Conservation (phyloP, 2,888 invertebrate species). For the Hermodice carunculata region DNA sequence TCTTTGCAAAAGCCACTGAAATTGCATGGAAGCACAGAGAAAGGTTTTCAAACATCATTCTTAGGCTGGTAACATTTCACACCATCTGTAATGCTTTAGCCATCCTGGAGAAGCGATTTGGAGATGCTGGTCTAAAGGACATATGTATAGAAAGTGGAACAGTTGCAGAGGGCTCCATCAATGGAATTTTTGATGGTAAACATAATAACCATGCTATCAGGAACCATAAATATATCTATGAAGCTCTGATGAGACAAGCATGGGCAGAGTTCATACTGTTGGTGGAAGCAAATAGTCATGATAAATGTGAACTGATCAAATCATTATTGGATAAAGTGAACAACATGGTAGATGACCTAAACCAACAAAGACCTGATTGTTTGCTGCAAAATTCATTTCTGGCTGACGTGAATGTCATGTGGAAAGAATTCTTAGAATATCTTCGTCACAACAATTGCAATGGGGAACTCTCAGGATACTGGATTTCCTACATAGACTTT, state of each 20-base stretch:
- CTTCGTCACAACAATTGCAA: constrained; percentile 12
- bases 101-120: constrained; percentile 39
- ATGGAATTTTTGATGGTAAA: constrained; percentile 24
- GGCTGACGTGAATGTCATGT: not conserved
- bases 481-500: constrained; percentile 20
- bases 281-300: constrained; percentile 20
- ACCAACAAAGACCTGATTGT: not conserved
- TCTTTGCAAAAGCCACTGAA: constrained; percentile 36
- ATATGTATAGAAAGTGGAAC: constrained; percentile 35
- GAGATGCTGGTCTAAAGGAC: constrained; percentile 36
- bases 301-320: not conserved
- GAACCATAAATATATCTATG: constrained; percentile 36
- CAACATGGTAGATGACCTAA: not conserved
- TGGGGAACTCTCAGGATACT: constrained; percentile 2
- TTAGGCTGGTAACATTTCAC: constrained; percentile 37
- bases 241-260: constrained; percentile 33
- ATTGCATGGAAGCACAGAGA: constrained; percentile 31
- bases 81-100: constrained; percentile 14
- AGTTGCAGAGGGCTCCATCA: constrained; percentile 36
- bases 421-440: constrained; percentile 16
- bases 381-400: not conserved
- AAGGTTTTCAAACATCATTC: constrained; percentile 12
- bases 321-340: not conserved
- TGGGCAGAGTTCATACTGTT: constrained; percentile 20
- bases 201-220: constrained; percentile 16